Base-by-base conservation (phyloP, 2,888 invertebrate genomes). In the Baccha elongata region DNA sequence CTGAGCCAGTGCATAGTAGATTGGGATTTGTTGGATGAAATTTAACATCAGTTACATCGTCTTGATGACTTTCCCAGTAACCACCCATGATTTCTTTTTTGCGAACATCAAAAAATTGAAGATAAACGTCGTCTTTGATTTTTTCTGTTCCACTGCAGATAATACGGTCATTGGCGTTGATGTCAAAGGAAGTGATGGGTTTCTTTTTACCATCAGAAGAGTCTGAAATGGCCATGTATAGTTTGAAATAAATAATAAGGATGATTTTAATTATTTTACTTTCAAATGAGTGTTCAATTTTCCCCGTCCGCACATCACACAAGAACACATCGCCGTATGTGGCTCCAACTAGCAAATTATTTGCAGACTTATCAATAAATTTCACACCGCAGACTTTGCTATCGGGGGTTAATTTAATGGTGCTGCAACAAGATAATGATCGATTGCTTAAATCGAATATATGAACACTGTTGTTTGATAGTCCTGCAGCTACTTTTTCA, bases 61-160 rank as follows among this genome's bases (percentile, higher is more conserved):
- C 96, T 69, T 94, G 93, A 88, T 97, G 97, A 5, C 95, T 94
- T 86, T 97, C 95, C 94, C 94, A 95, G 88, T 97, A 97, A 0
- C 94, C 95, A 0, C 97, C 97, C 1, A 96, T 90, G 10, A 94
- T 91, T 78, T 92, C 91, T 2, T 87, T 86, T 75, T 92, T 91
- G 79, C 96, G 92, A 19, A 94, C 91, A 91, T 97, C 97, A 94
- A 95, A 97, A 91, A 97, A 97, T 78, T 96, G 90, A 13, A 97
- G 91, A 88, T 93, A 96, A 0, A 95, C 93, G 87, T 96, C 95
- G 19, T 93, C 93, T 67, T 93, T 92, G 46, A 93, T 91, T 21
- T 94, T 89, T 87, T 95, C 94, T 1, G 95, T 96, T 62, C 97
- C 97, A 1, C 94, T 94, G 87, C 95, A 94, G 71, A 97, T 86